Evolutionary conservation across 2,888 invertebrate genomes (phyloP).

Genomic region (Griposia aprilina): DNA sequence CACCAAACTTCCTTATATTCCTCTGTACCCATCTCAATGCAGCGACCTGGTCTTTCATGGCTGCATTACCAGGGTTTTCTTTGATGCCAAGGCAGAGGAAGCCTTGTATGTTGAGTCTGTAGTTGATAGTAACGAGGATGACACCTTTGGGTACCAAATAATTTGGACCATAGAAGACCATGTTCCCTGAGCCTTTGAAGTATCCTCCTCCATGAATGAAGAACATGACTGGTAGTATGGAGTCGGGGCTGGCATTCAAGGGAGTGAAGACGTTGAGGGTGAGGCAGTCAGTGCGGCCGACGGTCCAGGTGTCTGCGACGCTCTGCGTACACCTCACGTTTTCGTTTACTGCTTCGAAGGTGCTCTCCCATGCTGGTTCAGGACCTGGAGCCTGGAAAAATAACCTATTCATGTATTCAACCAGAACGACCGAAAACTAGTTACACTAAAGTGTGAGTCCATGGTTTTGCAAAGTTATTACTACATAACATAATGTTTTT

Average conservation of each 20-base stretch:
- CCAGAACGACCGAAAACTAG: background rate
- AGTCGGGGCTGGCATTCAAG: constrained; percentile 57
- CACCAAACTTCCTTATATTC: constrained; percentile 81
- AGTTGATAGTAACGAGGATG: constrained; percentile 83
- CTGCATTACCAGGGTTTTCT: constrained; percentile 85
- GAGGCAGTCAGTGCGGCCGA: constrained; percentile 80
- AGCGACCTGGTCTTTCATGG: constrained; percentile 83
- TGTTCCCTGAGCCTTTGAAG: constrained; percentile 78
- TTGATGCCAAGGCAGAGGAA: constrained; percentile 81
- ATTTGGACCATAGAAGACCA: constrained; percentile 79
- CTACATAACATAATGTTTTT: background rate
- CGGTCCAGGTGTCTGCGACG: constrained; percentile 54
- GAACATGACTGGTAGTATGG: constrained; percentile 82
- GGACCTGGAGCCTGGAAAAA: constrained; percentile 79
- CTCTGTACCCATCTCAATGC: constrained; percentile 81
- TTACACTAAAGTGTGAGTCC: background rate
- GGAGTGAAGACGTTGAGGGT: constrained; percentile 82
- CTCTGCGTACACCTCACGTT: constrained; percentile 79
- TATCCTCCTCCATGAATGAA: constrained; percentile 86
- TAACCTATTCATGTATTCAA: background rate
- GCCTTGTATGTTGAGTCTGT: constrained; percentile 83
- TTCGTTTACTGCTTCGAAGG: constrained; percentile 81
- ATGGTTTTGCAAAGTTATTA: background rate
- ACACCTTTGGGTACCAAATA: constrained; percentile 80
- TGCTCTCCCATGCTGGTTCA: constrained; percentile 79